A percentile compares a stretch with the other conserved stretches of the same genome.
Evolutionary conservation across 2,888 invertebrate species (phyloP).

Genomic region (Carpatolechia fugitivella): DNA sequence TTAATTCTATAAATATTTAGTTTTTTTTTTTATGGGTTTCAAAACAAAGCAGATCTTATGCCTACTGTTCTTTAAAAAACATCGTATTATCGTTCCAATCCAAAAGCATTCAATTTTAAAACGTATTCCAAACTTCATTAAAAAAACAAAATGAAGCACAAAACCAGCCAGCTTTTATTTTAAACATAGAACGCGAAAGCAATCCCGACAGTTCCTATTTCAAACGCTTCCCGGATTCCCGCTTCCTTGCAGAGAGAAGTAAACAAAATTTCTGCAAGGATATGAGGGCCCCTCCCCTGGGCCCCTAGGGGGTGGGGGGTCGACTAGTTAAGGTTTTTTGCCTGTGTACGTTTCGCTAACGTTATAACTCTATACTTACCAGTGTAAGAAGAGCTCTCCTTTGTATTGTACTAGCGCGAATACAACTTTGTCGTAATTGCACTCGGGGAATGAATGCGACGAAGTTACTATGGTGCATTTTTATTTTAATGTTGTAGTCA

Average conservation of each 20-base stretch:
- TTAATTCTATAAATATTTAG: too few species aligned
- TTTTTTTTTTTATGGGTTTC: too few species aligned
- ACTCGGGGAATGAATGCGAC: not conserved
- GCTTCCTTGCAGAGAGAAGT: constrained; percentile 73
- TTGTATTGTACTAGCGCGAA: not conserved
- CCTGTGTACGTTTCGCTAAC: constrained; percentile 43
- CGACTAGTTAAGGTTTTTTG: constrained; percentile 73
- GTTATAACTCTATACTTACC: constrained; percentile 12
- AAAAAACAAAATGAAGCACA: constrained; percentile 27
- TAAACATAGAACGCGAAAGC: constrained; percentile 42
- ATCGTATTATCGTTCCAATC: too few species aligned
- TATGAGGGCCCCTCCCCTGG: constrained; percentile 52
- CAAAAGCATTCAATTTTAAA: not conserved
- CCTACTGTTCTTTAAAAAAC: too few species aligned
- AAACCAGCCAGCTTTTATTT: constrained; percentile 19
- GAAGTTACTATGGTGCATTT: not conserved
- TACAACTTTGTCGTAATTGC: not conserved
- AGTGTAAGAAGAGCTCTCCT: constrained; percentile 7
- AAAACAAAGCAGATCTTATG: too few species aligned
- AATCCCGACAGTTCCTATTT: constrained; percentile 61
- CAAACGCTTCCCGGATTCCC: constrained; percentile 51
- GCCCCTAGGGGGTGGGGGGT: constrained; percentile 22
- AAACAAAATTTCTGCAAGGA: constrained; percentile 79
- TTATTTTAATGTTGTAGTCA: too few species aligned
- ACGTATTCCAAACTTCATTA: not conserved